These are phyloP conservation scores for Pseudomyrmex pallidus DNA, from an alignment of 1,140 invertebrate genomes.

Conservation along the genomic window DNA sequence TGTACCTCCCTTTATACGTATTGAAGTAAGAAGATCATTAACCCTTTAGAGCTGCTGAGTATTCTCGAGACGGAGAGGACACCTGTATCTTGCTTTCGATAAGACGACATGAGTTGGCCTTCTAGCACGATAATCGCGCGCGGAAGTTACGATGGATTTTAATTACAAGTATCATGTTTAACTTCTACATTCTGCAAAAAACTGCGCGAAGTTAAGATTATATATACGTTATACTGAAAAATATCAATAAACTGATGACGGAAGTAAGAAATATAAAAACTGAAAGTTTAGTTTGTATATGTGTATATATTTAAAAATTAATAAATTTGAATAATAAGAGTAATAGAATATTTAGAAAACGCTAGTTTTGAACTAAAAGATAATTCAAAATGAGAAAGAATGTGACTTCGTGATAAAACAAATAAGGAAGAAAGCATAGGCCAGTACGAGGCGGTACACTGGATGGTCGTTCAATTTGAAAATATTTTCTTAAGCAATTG, in stretches of 20 bases:
- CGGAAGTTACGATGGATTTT: conserved; percentile 39
- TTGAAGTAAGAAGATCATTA: conserved; percentile 55
- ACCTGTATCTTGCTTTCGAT: conserved; percentile 54
- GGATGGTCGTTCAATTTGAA: too few relatives aligned
- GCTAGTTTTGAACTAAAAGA: neutral
- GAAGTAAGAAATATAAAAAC: too few relatives aligned
- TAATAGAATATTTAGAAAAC: neutral
- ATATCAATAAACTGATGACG: too few relatives aligned
- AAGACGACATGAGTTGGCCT: conserved; percentile 33
- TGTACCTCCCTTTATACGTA: conserved; percentile 25
- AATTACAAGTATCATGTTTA: conserved; percentile 17
- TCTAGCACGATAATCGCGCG: conserved; percentile 33
- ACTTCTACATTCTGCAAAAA: neutral
- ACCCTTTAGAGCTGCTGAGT: conserved; percentile 52
- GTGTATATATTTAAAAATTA: too few relatives aligned
- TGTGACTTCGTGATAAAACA: too few relatives aligned
- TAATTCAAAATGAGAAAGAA: too few relatives aligned
- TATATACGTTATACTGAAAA: neutral
- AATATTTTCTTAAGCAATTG: neutral
- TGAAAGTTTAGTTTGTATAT: too few relatives aligned
- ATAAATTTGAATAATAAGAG: too few relatives aligned
- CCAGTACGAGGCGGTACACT: too few relatives aligned
- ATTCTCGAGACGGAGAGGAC: conserved; percentile 46
- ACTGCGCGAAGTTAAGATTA: neutral
- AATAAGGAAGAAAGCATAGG: too few relatives aligned